Conservation (phyloP, 2,888 invertebrate species). For the Parnassius orleans region DNA sequence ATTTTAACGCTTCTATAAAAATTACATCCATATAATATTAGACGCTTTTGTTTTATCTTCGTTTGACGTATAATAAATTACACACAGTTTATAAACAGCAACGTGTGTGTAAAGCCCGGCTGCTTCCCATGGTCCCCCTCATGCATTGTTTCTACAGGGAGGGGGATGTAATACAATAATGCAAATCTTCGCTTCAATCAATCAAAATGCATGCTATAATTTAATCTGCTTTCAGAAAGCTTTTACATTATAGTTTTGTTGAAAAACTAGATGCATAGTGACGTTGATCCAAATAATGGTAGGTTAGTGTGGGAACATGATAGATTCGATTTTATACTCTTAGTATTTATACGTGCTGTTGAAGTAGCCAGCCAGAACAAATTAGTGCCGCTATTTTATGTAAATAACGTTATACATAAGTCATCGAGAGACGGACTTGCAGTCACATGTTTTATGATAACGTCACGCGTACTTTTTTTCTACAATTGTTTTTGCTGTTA, state of each 20-base stretch:
- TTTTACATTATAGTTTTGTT: conserved; percentile 7
- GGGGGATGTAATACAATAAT: conserved; percentile 22
- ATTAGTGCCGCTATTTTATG: too few species aligned
- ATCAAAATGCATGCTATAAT: conserved; percentile 22
- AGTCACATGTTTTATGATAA: too few species aligned
- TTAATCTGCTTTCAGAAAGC: conserved; percentile 11
- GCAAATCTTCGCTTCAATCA: conserved; percentile 23
- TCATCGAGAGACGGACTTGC: too few species aligned
- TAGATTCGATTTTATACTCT: too few species aligned
- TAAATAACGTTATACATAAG: too few species aligned
- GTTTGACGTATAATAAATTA: conserved; percentile 4
- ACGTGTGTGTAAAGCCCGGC: conserved; percentile 8
- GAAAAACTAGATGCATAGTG: not conserved
- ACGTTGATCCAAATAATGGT: not conserved
- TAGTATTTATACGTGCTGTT: too few species aligned
- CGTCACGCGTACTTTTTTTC: too few species aligned
- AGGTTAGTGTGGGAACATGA: not conserved
- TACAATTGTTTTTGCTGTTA: too few species aligned
- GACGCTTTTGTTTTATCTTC: not conserved
- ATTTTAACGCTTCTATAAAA: not conserved
- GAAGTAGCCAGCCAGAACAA: too few species aligned
- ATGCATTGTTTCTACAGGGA: conserved; percentile 17
- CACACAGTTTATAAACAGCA: conserved; percentile 14
- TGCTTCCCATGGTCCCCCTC: conserved; percentile 22
- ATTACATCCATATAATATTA: not conserved